Percentiles rank a stretch among this genome's conserved stretches.
Evolutionary conservation across 2,888 invertebrate species (phyloP).

Genomic region (Eudemis profundana): DNA sequence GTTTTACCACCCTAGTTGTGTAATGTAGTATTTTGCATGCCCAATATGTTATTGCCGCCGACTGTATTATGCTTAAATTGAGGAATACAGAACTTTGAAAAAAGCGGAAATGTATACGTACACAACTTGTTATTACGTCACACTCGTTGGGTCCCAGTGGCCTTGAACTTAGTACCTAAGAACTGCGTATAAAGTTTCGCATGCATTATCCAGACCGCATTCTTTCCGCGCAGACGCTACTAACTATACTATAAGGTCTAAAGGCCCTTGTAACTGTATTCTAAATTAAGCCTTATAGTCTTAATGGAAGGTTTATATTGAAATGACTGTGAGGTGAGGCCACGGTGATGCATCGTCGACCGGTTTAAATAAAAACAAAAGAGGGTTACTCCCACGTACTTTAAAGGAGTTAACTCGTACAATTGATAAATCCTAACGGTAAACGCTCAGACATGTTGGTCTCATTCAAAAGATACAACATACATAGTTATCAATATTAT

Average conservation of each 20-base stretch:
- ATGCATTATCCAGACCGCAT: conserved; percentile 50
- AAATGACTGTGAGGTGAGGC: neutral
- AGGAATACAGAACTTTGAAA: too few species aligned
- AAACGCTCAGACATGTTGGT: neutral
- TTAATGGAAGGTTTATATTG: conserved; percentile 2
- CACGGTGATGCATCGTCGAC: conserved; percentile 28
- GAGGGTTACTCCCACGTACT: conserved; percentile 19
- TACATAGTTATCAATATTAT: too few species aligned
- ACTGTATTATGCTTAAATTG: too few species aligned
- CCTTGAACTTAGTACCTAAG: conserved; percentile 61
- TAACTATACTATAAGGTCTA: neutral
- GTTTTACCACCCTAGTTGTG: too few species aligned
- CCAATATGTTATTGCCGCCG: too few species aligned
- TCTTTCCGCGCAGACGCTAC: conserved; percentile 40
- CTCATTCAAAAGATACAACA: too few species aligned
- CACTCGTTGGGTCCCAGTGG: conserved; percentile 34
- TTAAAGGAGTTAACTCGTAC: conserved; percentile 21
- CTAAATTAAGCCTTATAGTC: neutral
- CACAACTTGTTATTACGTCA: conserved; percentile 24
- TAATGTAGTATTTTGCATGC: too few species aligned
- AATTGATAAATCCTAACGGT: conserved; percentile 4
- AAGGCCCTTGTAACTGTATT: neutral
- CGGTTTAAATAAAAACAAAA: conserved; percentile 43
- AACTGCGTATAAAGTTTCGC: conserved; percentile 55
- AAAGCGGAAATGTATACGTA: conserved; percentile 33